Percentiles rank a stretch among this genome's conserved stretches.
Conservation (phyloP, 2,113 vertebrate genomes). For the Scomber japonicus region DNA sequence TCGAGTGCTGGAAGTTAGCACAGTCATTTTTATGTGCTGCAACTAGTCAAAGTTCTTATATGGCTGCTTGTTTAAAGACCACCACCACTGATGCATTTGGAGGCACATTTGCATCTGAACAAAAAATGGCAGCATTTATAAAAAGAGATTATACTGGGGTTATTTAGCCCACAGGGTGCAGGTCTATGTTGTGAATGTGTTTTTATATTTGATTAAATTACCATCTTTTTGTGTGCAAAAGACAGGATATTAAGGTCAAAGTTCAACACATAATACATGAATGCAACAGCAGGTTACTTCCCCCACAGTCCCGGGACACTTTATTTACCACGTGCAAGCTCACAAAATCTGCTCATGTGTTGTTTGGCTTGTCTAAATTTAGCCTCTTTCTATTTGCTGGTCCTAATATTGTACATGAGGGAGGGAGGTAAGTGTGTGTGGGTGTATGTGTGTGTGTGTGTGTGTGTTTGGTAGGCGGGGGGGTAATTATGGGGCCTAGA, state of each 20-base stretch:
- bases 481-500: too few species aligned
- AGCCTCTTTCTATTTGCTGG: background rate
- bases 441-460: background rate
- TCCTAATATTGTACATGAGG: conserved; percentile 12
- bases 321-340: conserved; percentile 37
- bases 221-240: conserved; percentile 48
- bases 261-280: conserved; percentile 62
- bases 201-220: conserved; percentile 54
- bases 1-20: background rate
- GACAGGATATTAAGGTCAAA: conserved; percentile 67
- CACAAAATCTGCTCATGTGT: conserved; percentile 11
- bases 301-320: conserved; percentile 21
- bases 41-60: background rate
- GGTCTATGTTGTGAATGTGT: conserved; percentile 37
- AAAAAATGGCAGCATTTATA: background rate
- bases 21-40: too few species aligned
- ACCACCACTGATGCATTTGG: background rate
- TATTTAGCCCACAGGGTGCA: conserved; percentile 33
- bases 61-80: background rate
- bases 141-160: conserved; percentile 32
- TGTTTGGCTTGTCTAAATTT: conserved; percentile 21
- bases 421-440: background rate
- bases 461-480: background rate
- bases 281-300: conserved; percentile 42
- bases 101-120: background rate